Conservation (phyloP, 2,113 vertebrate species). For the Puma concolor region DNA sequence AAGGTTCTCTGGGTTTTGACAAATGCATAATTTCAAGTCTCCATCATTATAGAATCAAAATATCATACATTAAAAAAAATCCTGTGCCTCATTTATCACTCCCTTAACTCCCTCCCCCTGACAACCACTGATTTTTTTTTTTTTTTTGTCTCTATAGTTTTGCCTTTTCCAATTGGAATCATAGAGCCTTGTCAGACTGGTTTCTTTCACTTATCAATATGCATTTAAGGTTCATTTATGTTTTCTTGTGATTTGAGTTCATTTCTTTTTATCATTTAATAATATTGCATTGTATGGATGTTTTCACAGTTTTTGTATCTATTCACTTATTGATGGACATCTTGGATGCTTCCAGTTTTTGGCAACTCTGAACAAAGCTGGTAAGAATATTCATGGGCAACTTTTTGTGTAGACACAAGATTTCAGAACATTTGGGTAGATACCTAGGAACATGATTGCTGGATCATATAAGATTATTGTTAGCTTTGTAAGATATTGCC, state of each 20-base stretch:
- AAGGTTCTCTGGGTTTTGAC: neutral
- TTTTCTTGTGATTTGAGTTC: neutral
- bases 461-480: neutral
- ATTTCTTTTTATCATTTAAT: neutral
- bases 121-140: neutral
- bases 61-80: neutral
- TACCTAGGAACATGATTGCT: neutral
- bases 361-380: neutral
- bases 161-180: neutral
- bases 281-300: neutral
- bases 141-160: constrained; percentile 4
- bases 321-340: neutral
- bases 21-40: neutral
- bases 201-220: neutral
- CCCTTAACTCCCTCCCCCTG: neutral
- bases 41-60: neutral
- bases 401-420: neutral
- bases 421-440: neutral
- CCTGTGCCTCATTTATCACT: neutral
- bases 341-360: neutral
- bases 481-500: neutral
- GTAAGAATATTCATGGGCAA: neutral
- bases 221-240: neutral
- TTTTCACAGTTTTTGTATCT: neutral
- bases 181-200: neutral